Conservation (phyloP, 2,113 vertebrate species). For the Xenopus tropicalis region DNA sequence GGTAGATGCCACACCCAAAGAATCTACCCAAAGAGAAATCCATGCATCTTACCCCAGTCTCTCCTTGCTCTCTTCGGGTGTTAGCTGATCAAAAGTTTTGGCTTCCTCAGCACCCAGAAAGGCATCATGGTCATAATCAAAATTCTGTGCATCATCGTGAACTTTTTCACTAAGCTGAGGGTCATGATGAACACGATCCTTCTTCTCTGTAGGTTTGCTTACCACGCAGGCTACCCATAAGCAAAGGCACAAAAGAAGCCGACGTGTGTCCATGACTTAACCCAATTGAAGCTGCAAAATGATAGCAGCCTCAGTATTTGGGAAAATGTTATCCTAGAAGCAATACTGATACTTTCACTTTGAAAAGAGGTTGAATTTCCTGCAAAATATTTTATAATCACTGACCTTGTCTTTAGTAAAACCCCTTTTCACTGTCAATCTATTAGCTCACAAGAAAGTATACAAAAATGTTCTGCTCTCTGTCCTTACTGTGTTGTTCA, state of each 20-base stretch:
- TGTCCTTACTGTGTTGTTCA: too few species aligned
- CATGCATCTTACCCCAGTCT: constrained; percentile 84
- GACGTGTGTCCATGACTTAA: constrained; percentile 64
- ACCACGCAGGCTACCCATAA: constrained; percentile 68
- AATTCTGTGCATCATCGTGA: constrained; percentile 82
- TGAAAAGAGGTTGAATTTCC: too few species aligned
- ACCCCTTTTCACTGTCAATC: too few species aligned
- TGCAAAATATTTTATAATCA: too few species aligned
- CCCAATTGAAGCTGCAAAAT: not conserved
- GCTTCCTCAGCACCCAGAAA: constrained; percentile 84
- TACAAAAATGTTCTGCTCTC: too few species aligned
- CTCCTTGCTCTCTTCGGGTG: constrained; percentile 86
- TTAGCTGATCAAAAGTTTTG: constrained; percentile 83
- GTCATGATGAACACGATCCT: constrained; percentile 78
- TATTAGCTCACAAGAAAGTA: too few species aligned
- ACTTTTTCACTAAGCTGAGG: constrained; percentile 73
- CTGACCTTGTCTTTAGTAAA: too few species aligned
- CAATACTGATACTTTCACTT: too few species aligned
- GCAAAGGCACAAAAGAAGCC: constrained; percentile 67
- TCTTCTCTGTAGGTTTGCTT: constrained; percentile 86
- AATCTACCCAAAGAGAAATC: not conserved
- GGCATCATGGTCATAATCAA: constrained; percentile 96
- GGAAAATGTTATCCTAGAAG: too few species aligned
- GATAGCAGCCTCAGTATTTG: not conserved
- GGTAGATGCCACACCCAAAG: too few species aligned